Evolutionary conservation across 1,140 invertebrate genomes (phyloP).

Genomic region (Gryon sp.): DNA sequence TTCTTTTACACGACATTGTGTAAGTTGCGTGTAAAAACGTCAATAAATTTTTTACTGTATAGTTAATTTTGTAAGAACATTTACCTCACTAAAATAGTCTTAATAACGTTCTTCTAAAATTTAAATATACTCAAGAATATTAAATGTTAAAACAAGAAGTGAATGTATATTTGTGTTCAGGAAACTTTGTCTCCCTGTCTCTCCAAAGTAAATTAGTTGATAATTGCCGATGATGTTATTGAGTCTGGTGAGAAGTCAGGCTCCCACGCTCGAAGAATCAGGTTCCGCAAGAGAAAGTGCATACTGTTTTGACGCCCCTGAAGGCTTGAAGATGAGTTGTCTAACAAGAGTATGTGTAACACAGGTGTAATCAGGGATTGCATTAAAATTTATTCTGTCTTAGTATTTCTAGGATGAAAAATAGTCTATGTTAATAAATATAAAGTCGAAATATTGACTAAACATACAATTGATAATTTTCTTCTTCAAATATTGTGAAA

Average conservation of each 20-base stretch:
- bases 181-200: too few relatives aligned
- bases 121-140: too few relatives aligned
- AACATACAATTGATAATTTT: too few relatives aligned
- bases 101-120: too few relatives aligned
- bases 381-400: slow-evolving; percentile 19
- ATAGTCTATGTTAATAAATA: slow-evolving; percentile 1
- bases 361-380: slow-evolving; percentile 34
- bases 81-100: too few relatives aligned
- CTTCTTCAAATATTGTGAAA: too few relatives aligned
- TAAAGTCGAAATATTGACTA: background rate
- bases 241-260: slow-evolving; percentile 28
- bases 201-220: slow-evolving; percentile 56
- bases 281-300: slow-evolving; percentile 71
- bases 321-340: slow-evolving; percentile 67
- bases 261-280: slow-evolving; percentile 71
- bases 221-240: slow-evolving; percentile 31
- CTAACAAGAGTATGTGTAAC: slow-evolving; percentile 67
- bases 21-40: too few relatives aligned
- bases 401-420: background rate
- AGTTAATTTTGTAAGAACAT: too few relatives aligned
- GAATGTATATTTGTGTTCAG: too few relatives aligned
- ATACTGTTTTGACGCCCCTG: slow-evolving; percentile 60
- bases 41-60: too few relatives aligned
- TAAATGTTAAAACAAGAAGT: too few relatives aligned
- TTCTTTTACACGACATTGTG: too few relatives aligned